Evolutionary conservation across 2,113 vertebrate genomes (phyloP).

Genomic region (Euleptes europaea): DNA sequence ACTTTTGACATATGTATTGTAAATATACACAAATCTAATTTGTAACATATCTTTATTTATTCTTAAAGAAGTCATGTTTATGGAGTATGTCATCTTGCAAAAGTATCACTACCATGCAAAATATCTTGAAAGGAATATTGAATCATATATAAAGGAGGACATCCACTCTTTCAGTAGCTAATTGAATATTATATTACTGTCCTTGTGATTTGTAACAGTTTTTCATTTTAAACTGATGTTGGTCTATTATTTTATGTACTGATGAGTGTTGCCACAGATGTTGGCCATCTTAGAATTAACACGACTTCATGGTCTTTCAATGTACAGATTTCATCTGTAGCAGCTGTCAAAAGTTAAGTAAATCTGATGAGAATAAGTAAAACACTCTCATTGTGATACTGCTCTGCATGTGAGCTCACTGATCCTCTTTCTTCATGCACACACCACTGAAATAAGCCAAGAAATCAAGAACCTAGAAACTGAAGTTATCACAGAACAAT

Average conservation of each 20-base stretch:
- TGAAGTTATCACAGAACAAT: background rate
- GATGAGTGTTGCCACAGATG: background rate
- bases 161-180: background rate
- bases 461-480: conserved; percentile 4
- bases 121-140: conserved; percentile 13
- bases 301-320: background rate
- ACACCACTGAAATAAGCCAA: background rate
- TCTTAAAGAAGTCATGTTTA: conserved; percentile 2
- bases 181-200: conserved; percentile 1
- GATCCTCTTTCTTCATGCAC: background rate
- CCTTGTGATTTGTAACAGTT: conserved; percentile 30
- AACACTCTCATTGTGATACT: background rate
- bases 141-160: conserved; percentile 19
- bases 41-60: conserved; percentile 27
- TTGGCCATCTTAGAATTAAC: background rate
- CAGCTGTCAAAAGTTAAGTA: background rate
- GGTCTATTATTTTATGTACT: conserved; percentile 19
- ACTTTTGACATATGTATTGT: conserved; percentile 25
- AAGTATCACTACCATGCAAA: background rate
- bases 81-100: background rate
- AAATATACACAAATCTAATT: conserved; percentile 14
- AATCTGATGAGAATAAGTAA: conserved; percentile 16
- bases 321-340: background rate
- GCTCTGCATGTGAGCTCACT: background rate
- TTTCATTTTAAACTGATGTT: conserved; percentile 25